These are phyloP conservation scores for Tethya wilhelma DNA, from an alignment of 37 sponge, comb jelly and placozoan species.

Conservation along the genomic window DNA sequence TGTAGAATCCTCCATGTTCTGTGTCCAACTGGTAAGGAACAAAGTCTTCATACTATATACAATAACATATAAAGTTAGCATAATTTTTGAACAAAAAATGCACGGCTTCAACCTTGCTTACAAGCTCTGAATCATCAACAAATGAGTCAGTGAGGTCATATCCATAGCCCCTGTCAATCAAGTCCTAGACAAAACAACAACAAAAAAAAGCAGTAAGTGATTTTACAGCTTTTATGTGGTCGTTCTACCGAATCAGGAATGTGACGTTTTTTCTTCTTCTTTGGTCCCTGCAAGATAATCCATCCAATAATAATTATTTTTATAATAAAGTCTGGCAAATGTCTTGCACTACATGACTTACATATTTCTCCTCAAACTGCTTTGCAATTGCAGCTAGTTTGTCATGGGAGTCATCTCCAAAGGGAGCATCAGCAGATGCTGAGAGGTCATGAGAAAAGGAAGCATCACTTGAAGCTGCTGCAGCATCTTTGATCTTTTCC, in stretches of 20 bases:
- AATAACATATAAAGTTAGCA: conserved; percentile 2
- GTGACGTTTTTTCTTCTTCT: conserved; percentile 54
- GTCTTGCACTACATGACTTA: background rate
- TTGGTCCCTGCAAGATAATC: conserved; percentile 42
- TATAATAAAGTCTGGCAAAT: background rate
- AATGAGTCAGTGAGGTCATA: conserved; percentile 84
- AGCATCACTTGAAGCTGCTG: too few species aligned
- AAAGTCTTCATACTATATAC: conserved; percentile 79
- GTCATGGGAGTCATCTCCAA: conserved; percentile 23
- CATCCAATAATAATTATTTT: background rate
- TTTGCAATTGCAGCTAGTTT: conserved; percentile 66
- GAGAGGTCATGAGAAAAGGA: too few species aligned
- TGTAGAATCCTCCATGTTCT: conserved; percentile 84
- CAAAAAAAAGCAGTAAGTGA: background rate
- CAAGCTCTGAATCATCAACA: conserved; percentile 87
- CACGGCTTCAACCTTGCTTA: conserved; percentile 30
- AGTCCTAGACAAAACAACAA: conserved; percentile 37
- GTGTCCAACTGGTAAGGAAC: conserved; percentile 85
- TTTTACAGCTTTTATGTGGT: background rate
- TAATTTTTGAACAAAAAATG: background rate
- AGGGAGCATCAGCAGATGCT: too few species aligned
- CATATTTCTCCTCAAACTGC: conserved; percentile 91
- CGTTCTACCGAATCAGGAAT: conserved; percentile 53
- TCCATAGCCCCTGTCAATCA: conserved; percentile 73
- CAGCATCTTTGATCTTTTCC: background rate